A percentile compares a stretch with the other conserved stretches of the same genome.
These are phyloP conservation scores for Caradrina clavipalpis DNA, from an alignment of 2,888 invertebrate species.

Conservation along the genomic window DNA sequence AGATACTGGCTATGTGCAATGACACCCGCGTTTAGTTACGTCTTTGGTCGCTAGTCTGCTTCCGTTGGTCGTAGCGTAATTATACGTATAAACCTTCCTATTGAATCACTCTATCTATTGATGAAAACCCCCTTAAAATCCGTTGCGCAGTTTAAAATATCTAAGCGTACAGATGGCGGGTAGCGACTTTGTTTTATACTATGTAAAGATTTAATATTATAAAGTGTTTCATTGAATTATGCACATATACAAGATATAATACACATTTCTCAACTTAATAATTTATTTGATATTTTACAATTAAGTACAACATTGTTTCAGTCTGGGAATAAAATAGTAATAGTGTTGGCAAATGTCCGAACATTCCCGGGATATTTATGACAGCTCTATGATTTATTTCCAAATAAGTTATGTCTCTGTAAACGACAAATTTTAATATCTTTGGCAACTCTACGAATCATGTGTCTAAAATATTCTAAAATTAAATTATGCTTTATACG, in stretches of 20 bases:
- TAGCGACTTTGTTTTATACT: no score
- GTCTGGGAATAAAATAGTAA: conserved; percentile 22
- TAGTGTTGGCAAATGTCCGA: conserved; percentile 31
- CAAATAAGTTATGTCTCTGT: not conserved
- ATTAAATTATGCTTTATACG: not conserved
- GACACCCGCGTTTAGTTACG: no score
- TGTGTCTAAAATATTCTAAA: not conserved
- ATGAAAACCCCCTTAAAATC: no score
- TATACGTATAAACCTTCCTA: no score
- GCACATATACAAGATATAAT: not conserved
- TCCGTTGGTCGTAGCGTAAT: no score
- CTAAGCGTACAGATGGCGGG: no score
- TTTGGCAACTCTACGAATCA: not conserved
- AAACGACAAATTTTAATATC: not conserved
- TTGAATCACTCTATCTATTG: no score
- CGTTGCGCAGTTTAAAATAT: no score
- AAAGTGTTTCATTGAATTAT: not conserved
- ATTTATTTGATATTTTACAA: conserved; percentile 5
- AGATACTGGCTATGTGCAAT: no score
- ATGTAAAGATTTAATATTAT: no score
- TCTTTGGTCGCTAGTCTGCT: no score
- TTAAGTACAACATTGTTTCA: conserved; percentile 25
- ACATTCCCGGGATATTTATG: conserved; percentile 13
- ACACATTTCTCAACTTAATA: not conserved
- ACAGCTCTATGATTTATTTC: conserved; percentile 19